Base-by-base conservation (phyloP, 2,888 invertebrate genomes). In the Drosophila testacea region DNA sequence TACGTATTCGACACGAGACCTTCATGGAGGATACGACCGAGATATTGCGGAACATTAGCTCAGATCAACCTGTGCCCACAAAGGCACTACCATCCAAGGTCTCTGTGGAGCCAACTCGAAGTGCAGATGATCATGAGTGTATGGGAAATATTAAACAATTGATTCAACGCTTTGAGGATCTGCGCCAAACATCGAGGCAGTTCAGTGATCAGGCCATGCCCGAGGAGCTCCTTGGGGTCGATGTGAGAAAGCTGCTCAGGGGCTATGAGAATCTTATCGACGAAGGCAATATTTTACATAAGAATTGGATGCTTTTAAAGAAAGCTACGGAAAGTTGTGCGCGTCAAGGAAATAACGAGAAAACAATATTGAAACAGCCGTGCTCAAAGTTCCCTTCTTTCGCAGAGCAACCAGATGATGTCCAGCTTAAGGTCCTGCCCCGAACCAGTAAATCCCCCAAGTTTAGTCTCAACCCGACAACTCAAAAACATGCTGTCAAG, bases 1-100 rank as follows among this genome's bases (percentile, higher is more conserved):
- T 84, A 34, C 89, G 81, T 0, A 32, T 67, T 9, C 84, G 73
- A 0, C 89, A 88, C 22, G 70, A 73, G 32, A 60, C 63, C 6
- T 88, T 83, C 34, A 83, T 84, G 60, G 67, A 68, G 48, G 67
- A 84, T 48, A 86, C 83, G 0, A 83, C 76, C 13, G 54, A 71
- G 13, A 83, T 88, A 6, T 41, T 84, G 16, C 67, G 59, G 0
- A 42, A 52, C 1, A 74, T 88, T 30, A 67, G 59, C 50, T 32
- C 67, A 11, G 62, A 65, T 46, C 39, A 13, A 6, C 3, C 48
- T 4, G 5, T 9, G 4, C 13, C 28, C 5, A 7, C 28, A 6
- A 27, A 34, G 9, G 6, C 11, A 0, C 6, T 5, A 0, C 34
- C 47, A n/a, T 6, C 32, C 0, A 4, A n/a, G 6, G 27, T 16